Evolutionary conservation across 2,888 invertebrate genomes (phyloP).

Genomic region (Escarpia spicata): DNA sequence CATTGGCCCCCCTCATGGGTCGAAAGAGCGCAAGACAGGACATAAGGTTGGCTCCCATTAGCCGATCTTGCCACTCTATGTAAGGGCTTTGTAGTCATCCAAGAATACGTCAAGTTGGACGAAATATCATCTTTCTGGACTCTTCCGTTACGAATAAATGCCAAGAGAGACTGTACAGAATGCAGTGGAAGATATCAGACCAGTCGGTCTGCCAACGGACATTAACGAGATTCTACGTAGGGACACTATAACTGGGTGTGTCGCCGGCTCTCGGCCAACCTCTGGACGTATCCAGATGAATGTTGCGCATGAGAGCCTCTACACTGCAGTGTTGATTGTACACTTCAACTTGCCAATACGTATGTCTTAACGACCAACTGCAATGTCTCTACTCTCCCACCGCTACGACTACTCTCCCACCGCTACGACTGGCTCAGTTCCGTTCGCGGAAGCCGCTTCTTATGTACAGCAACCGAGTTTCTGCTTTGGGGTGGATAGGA

Average conservation of each 20-base stretch:
- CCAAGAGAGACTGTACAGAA: not conserved
- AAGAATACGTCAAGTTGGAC: too few relatives aligned
- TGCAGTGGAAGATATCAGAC: not conserved
- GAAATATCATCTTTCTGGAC: too few relatives aligned
- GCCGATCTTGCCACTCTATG: too few relatives aligned
- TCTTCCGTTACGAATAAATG: too few relatives aligned
- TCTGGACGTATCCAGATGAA: not conserved
- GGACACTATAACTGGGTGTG: not conserved
- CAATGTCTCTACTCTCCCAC: not conserved
- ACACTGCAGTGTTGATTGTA: not conserved
- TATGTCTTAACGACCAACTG: not conserved
- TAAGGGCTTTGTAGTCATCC: too few relatives aligned
- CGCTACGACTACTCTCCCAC: not conserved
- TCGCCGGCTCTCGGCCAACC: not conserved
- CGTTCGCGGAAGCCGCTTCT: too few relatives aligned
- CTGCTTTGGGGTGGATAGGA: not conserved
- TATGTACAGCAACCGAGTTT: not conserved
- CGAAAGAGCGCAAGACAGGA: too few relatives aligned
- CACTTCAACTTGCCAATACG: not conserved
- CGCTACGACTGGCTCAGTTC: not conserved
- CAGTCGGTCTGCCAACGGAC: not conserved
- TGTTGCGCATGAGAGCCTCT: not conserved
- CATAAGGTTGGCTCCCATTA: too few relatives aligned
- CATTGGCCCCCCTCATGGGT: too few relatives aligned
- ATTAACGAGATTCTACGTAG: not conserved